These are phyloP conservation scores for Chamaetylas fuelleborni DNA, from an alignment of 2,113 vertebrate species.

Conservation along the genomic window DNA sequence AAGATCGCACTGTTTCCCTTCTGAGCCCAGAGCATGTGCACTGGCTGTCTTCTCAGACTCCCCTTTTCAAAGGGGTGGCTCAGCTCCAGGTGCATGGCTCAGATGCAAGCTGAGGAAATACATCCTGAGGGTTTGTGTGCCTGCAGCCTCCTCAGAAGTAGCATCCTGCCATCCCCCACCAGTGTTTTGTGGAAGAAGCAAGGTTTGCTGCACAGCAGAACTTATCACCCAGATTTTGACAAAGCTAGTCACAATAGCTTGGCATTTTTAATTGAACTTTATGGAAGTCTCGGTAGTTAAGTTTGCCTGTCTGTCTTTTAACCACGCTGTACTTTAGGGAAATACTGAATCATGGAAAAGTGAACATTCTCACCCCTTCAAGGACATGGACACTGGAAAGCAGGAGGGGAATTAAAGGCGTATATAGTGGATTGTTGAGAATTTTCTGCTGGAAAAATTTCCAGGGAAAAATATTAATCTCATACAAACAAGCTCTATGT, in stretches of 20 bases:
- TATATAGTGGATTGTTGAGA: neutral
- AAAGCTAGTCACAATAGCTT: slow-evolving; percentile 34
- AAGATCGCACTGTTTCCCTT: neutral
- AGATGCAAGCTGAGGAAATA: neutral
- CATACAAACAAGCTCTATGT: neutral
- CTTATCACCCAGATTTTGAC: slow-evolving; percentile 13
- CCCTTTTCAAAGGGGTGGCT: neutral
- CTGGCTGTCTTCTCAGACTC: neutral
- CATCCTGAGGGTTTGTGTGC: accelerated
- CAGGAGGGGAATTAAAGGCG: neutral
- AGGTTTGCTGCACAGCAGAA: neutral
- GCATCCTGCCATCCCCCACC: neutral
- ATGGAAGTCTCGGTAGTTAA: slow-evolving; percentile 10
- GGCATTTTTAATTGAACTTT: slow-evolving; percentile 17
- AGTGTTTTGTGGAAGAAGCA: neutral
- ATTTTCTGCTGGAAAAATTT: neutral
- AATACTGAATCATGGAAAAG: neutral
- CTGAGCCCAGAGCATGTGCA: neutral
- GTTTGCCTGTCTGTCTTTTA: slow-evolving; percentile 26
- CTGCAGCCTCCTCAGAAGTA: neutral
- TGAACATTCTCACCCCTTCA: neutral
- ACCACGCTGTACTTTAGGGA: neutral
- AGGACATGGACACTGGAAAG: neutral
- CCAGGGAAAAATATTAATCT: neutral
- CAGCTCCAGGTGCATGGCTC: accelerated